These are phyloP conservation scores for Cebidichthys violaceus DNA, from an alignment of 2,113 vertebrate genomes.

Conservation along the genomic window DNA sequence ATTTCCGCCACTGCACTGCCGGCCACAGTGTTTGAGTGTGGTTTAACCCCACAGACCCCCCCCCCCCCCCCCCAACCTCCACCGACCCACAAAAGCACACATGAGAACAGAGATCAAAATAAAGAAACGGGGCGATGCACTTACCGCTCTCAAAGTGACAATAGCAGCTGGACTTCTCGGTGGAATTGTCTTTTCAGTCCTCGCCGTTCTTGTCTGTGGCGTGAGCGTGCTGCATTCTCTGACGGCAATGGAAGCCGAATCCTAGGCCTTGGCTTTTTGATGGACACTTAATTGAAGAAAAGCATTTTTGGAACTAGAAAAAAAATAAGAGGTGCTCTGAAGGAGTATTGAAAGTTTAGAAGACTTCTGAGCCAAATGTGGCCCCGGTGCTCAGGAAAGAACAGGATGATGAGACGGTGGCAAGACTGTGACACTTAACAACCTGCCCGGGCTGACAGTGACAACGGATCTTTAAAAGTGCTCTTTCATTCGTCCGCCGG, in stretches of 20 bases:
- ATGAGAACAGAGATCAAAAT: conserved; percentile 6
- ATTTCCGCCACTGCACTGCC: conserved; percentile 32
- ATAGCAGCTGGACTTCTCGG: conserved; percentile 14
- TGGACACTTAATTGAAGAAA: neutral
- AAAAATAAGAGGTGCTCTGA: neutral
- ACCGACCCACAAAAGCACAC: neutral
- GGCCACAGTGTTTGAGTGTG: conserved; percentile 5
- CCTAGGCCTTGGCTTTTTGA: neutral
- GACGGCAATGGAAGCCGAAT: neutral
- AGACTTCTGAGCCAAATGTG: conserved; percentile 7
- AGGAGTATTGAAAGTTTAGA: neutral
- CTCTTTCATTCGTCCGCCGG: conserved; percentile 25
- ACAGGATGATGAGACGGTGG: neutral
- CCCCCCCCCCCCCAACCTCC: neutral
- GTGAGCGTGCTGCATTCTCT: neutral
- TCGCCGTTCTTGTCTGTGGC: neutral
- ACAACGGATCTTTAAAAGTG: conserved; percentile 37
- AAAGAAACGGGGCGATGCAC: neutral
- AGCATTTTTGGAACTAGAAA: neutral
- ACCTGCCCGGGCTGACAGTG: conserved; percentile 42
- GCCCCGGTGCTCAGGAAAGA: neutral
- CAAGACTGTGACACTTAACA: conserved; percentile 39
- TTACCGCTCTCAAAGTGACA: conserved; percentile 21
- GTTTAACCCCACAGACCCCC: conserved; percentile 30
- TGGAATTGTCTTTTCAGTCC: conserved; percentile 6